phyloP scores from a whole-genome alignment of 2,113 vertebrate genomes.

The Galemys pyrenaicus region DNA sequence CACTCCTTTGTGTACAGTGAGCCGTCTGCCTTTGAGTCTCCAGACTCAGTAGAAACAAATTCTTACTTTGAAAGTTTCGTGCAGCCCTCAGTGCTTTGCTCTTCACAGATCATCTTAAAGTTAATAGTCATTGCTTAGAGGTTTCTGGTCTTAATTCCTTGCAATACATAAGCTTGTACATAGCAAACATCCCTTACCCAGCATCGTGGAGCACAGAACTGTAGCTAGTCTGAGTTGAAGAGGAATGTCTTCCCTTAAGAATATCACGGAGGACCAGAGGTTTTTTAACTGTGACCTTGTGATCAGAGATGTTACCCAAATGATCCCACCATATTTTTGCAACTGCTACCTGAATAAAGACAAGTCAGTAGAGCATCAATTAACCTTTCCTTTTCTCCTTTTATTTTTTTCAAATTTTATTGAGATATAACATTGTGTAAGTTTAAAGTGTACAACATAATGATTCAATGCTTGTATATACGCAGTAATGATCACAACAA shows the following conservation, averaged over 20 bases:
- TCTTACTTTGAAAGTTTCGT: neutral
- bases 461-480: neutral
- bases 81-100: neutral
- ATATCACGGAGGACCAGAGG: neutral
- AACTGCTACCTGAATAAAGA: neutral
- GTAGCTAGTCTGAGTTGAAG: neutral
- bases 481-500: neutral
- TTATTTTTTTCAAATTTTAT: neutral
- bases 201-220: neutral
- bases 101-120: neutral
- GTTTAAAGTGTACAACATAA: neutral
- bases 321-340: neutral
- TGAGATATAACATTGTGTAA: neutral
- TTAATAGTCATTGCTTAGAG: neutral
- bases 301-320: neutral
- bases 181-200: neutral
- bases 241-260: neutral
- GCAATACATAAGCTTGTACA: neutral
- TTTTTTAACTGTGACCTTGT: constrained; percentile 1
- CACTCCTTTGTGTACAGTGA: neutral
- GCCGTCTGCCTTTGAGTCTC: constrained; percentile 39
- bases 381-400: neutral
- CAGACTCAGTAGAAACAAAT: neutral
- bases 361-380: neutral
- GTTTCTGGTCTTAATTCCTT: constrained; percentile 30